Evolutionary conservation across 2,888 invertebrate species (phyloP).

Genomic region (Noctua pronuba): DNA sequence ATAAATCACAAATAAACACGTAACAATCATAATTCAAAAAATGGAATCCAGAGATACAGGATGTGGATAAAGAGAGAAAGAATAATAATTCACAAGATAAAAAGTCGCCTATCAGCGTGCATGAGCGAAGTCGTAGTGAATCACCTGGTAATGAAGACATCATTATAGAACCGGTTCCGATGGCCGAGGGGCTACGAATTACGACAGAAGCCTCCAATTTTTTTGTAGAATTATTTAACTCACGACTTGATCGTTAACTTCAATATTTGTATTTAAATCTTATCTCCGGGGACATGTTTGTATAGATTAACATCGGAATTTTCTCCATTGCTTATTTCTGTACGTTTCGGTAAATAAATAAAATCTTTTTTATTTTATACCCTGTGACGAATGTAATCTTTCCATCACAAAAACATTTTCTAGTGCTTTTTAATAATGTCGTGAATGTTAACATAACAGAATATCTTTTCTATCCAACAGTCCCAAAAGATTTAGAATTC

Average conservation of each 20-base stretch:
- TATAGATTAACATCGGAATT: slow-evolving; percentile 28
- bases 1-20: slow-evolving; percentile 29
- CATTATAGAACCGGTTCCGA: slow-evolving; percentile 85
- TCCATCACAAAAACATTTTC: neutral
- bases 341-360: neutral
- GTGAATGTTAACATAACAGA: slow-evolving; percentile 1
- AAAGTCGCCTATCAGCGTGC: slow-evolving; percentile 69
- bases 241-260: slow-evolving; percentile 48
- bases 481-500: slow-evolving; percentile 65
- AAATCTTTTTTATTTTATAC: slow-evolving; percentile 1
- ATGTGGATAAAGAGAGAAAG: slow-evolving; percentile 55
- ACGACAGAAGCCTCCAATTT: slow-evolving; percentile 56
- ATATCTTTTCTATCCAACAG: slow-evolving; percentile 18
- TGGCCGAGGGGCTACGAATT: slow-evolving; percentile 64
- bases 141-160: slow-evolving; percentile 88
- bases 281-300: slow-evolving; percentile 46
- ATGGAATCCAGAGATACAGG: slow-evolving; percentile 55
- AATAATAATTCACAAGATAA: slow-evolving; percentile 68
- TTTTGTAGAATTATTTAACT: slow-evolving; percentile 56
- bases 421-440: slow-evolving; percentile 13
- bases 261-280: slow-evolving; percentile 60
- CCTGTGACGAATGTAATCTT: slow-evolving; percentile 1
- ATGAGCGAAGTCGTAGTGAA: slow-evolving; percentile 79
- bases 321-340: slow-evolving; percentile 14
- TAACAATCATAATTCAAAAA: slow-evolving; percentile 40